Evolutionary conservation across 2,797 vertebrate genomes (phyloP), one percentile per base, ranked within the genome.

Genomic region (Esox masquinongy): DNA sequence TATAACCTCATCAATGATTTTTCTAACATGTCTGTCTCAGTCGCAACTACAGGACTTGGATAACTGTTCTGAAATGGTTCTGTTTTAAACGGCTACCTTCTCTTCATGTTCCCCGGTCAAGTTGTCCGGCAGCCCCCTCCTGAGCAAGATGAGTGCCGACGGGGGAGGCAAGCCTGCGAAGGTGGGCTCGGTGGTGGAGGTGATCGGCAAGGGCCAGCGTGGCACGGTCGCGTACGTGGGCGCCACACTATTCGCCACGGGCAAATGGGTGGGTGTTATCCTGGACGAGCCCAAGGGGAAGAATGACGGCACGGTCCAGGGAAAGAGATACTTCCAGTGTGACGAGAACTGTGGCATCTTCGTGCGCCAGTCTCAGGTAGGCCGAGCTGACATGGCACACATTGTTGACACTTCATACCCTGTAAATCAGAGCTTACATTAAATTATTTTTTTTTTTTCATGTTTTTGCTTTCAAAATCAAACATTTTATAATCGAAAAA

Each of bases 241-340:
- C 0, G 96, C 96, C 86, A 99, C 98, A 0, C 94, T 99, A 7
- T 99, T 99, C 72, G 97, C 97, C 89, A 94, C 97, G 0, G 98
- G 98, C 2, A 99, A 99, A 72, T 99, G 98, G 98, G 97, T 99
- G 0, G 98, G 98, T 0, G 97, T 99, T 84, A 97, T 99, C 82
- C 89, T 99, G 84, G 97, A 99, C 24, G 97, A 99, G 79, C 84
- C 97, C 3, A 97, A 96, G 86, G 98, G 97, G 90, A 99, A 99
- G 92, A 99, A 99, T 0, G 97, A 99, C 0, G 98, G 98, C 71
- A 98, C 95, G 0, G 97, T 99, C 81, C 97, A 99, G 90, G 97
- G 97, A 79, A 97, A 96, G 85, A 95, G 93, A 4, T 99, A 99
- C 83, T 99, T 99, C 92, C 96, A 93, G 79, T 99, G 98, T 1